Conservation (phyloP, 2,888 invertebrate species). For the Drosophila nr. perissopoda region DNA sequence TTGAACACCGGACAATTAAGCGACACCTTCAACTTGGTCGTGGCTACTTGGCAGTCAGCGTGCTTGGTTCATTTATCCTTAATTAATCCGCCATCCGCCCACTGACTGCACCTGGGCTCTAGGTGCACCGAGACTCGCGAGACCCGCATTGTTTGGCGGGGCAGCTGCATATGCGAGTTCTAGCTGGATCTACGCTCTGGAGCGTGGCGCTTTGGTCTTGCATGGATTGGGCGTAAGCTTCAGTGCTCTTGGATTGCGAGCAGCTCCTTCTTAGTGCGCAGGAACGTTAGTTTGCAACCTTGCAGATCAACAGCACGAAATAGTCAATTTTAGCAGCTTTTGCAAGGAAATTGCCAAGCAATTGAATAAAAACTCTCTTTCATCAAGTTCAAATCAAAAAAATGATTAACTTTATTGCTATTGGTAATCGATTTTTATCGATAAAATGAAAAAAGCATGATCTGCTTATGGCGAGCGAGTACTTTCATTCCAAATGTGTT, state of each 20-base stretch:
- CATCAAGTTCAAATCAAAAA: slow-evolving; percentile 41
- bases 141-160: slow-evolving; percentile 73
- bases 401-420: slow-evolving; percentile 39
- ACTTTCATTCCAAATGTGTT: background rate
- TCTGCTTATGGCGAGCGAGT: background rate
- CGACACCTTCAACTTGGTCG: slow-evolving; percentile 96
- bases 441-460: background rate
- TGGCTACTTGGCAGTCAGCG: slow-evolving; percentile 97
- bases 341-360: slow-evolving; percentile 23
- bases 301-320: slow-evolving; percentile 28
- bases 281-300: slow-evolving; percentile 90
- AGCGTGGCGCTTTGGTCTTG: slow-evolving; percentile 72
- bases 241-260: slow-evolving; percentile 87
- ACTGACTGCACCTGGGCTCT: slow-evolving; percentile 56
- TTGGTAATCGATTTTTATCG: background rate
- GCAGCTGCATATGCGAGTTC: slow-evolving; percentile 83
- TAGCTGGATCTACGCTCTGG: slow-evolving; percentile 78
- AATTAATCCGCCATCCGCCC: slow-evolving; percentile 90
- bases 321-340: slow-evolving; percentile 30
- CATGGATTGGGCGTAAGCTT: slow-evolving; percentile 83
- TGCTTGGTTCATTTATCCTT: slow-evolving; percentile 96
- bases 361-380: slow-evolving; percentile 21
- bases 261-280: slow-evolving; percentile 88
- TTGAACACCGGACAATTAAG: slow-evolving; percentile 93
- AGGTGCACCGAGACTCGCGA: slow-evolving; percentile 66